A percentile compares a stretch with the other conserved stretches of the same genome.
Evolutionary conservation across 2,888 invertebrate species (phyloP).

Genomic region (Drosophila rellima): DNA sequence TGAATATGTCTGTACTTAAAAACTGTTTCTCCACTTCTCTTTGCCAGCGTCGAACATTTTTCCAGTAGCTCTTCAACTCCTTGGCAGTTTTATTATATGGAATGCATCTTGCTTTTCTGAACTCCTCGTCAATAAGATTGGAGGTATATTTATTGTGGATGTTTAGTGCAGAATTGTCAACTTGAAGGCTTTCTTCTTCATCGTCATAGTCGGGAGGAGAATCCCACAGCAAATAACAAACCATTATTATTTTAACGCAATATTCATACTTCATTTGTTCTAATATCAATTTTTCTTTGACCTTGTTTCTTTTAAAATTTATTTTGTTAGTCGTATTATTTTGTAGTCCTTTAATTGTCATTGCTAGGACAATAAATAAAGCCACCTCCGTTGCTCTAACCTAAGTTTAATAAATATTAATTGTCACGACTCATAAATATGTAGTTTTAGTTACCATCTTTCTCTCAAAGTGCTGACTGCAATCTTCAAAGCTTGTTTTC

Average conservation of each 20-base stretch:
- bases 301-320: background rate
- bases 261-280: constrained; percentile 15
- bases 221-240: constrained; percentile 34
- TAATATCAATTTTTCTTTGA: background rate
- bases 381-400: background rate
- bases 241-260: constrained; percentile 37
- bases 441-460: constrained; percentile 15
- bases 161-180: background rate
- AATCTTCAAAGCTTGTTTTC: background rate
- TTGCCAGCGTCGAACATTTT: constrained; percentile 34
- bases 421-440: background rate
- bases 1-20: constrained; percentile 13
- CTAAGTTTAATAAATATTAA: constrained; percentile 6
- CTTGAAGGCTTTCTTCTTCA: background rate
- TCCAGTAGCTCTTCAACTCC: constrained; percentile 15
- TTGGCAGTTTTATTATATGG: background rate
- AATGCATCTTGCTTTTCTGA: constrained; percentile 23
- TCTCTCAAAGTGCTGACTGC: background rate
- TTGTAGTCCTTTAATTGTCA: background rate
- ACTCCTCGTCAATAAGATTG: background rate
- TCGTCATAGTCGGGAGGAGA: constrained; percentile 21
- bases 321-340: background rate
- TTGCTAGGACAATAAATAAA: background rate
- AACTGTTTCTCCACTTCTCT: constrained; percentile 11
- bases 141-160: background rate